Conservation (phyloP, 1,140 invertebrate genomes). For the Drosophila ironensis region DNA sequence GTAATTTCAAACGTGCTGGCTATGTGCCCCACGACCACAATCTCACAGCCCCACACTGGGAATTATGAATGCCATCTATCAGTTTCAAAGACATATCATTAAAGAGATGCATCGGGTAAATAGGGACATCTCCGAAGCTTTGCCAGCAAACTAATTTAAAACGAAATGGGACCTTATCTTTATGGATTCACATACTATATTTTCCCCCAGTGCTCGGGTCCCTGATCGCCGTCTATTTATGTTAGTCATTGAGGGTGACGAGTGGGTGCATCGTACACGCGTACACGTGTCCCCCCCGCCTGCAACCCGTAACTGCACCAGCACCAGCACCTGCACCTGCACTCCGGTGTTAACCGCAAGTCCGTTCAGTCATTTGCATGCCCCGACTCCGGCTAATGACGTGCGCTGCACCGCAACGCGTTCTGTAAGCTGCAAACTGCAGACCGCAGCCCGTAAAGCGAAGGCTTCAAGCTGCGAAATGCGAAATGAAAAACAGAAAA, state of each 20-base stretch:
- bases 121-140: too few species aligned
- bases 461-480: not conserved
- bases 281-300: not conserved
- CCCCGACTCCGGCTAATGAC: constrained; percentile 44
- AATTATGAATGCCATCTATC: too few species aligned
- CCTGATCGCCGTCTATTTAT: constrained; percentile 51
- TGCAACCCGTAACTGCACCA: too few species aligned
- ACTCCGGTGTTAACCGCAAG: constrained; percentile 22
- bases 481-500: not conserved
- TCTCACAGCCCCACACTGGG: not conserved
- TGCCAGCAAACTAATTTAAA: too few species aligned
- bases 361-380: constrained; percentile 50
- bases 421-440: not conserved
- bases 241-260: constrained; percentile 2
- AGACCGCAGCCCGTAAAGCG: not conserved
- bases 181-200: too few species aligned
- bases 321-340: too few species aligned
- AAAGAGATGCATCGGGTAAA: too few species aligned
- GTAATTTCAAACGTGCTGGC: constrained; percentile 49
- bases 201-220: constrained; percentile 2
- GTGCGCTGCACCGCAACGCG: constrained; percentile 3
- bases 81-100: too few species aligned
- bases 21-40: constrained; percentile 24
- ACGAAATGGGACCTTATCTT: too few species aligned
- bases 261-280: not conserved